Evolutionary conservation across 2,113 vertebrate species (phyloP), one percentile per base, ranked within the genome.

Genomic region (Sinocyclocheilus anophthalmus): DNA sequence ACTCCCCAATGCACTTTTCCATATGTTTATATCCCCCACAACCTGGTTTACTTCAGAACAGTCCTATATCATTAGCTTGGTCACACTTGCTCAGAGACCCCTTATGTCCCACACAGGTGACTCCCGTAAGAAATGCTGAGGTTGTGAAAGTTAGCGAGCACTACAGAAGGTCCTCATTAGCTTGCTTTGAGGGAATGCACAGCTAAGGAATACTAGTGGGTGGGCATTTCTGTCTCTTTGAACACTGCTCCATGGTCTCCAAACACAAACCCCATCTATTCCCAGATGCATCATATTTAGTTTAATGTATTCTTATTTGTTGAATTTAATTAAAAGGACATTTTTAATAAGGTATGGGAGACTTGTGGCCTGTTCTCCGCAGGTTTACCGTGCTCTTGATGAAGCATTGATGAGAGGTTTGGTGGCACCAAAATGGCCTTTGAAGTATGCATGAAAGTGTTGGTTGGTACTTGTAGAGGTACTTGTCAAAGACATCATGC

Each of bases 281-380:
- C 82, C 82, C 82, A 55, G 53, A 73, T 73, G 82, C 13, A 57
- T 73, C 50, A 57, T n/a, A 72, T 84, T 84, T 72, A 83, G 45
- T 83, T 83, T 84, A 84, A 84, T 84, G 82, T 73, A 84, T 84
- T 84, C 82, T 73, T 84, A 84, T 84, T 84, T 84, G 82, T 84
- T 84, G 50, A 84, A 84, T 59, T 72, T 84, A 84, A 84, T 84
- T 84, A 84, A 84, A 84, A 84, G 69, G 82, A 84, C 82, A 84
- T 84, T 84, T 84, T 83, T 83, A 83, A 83, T 83, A 83, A 83
- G 81, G 67, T 72, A 57, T 5, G 67, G 81, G 65, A 83, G 81
- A 72, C 26, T n/a, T 83, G 80, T 69, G 81, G 67, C 50, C 22
- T 57, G 65, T 57, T 37, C 81, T 83, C 81, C 39, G 67, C 81